Evolutionary conservation across 2,888 invertebrate species (phyloP).

Genomic region (Diploptera punctata): DNA sequence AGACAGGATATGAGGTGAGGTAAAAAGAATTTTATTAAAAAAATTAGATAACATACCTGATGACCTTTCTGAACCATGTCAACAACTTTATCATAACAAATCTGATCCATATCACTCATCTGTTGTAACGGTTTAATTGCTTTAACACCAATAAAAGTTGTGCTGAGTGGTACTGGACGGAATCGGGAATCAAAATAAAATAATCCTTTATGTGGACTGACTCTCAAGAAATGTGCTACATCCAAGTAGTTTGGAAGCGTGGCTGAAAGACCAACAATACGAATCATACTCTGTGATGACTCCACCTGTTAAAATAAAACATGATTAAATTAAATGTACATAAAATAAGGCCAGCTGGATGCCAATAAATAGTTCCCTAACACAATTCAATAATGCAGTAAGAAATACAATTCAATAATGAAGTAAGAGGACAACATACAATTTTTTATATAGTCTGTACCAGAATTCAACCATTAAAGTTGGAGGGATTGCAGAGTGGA

Average conservation of each 20-base stretch:
- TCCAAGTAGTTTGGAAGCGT: constrained; percentile 98
- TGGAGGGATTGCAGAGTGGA: too few relatives aligned
- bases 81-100: constrained; percentile 91
- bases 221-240: constrained; percentile 91
- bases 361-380: too few relatives aligned
- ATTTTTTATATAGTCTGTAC: too few relatives aligned
- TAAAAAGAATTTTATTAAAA: too few relatives aligned
- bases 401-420: too few relatives aligned
- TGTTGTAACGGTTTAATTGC: constrained; percentile 66
- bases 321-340: too few relatives aligned
- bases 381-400: too few relatives aligned
- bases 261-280: constrained; percentile 96
- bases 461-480: too few relatives aligned
- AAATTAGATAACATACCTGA: constrained; percentile 78
- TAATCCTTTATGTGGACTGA: constrained; percentile 87
- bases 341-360: too few relatives aligned
- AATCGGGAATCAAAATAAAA: constrained; percentile 95
- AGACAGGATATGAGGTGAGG: too few relatives aligned
- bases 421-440: too few relatives aligned
- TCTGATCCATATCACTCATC: constrained; percentile 83
- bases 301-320: too few relatives aligned
- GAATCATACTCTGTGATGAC: constrained; percentile 91
- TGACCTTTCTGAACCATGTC: constrained; percentile 89
- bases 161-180: constrained; percentile 93
- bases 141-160: constrained; percentile 89